These are phyloP conservation scores for Chalcis sispes DNA, from an alignment of 2,888 invertebrate species.

Conservation along the genomic window DNA sequence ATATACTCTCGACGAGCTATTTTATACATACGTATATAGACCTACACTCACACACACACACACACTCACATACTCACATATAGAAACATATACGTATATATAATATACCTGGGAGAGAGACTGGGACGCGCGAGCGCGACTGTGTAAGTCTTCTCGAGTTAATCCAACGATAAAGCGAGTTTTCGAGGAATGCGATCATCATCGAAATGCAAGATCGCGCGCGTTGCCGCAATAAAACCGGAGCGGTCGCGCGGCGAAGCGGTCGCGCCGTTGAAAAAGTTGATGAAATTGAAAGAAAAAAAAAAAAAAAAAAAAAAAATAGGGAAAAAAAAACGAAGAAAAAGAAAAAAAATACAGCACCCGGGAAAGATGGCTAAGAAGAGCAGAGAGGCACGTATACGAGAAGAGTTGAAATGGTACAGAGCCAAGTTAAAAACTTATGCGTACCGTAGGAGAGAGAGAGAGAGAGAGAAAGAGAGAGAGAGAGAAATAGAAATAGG, in stretches of 20 bases:
- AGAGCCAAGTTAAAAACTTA: no score
- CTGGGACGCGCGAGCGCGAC: no score
- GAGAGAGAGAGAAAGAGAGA: background rate
- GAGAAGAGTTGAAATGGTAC: no score
- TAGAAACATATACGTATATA: no score
- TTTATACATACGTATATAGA: no score
- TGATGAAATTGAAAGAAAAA: slow-evolving; percentile 1
- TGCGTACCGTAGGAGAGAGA: background rate
- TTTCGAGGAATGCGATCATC: slow-evolving; percentile 24
- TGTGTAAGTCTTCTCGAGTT: no score
- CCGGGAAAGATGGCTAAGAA: background rate
- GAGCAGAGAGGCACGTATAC: background rate
- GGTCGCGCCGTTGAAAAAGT: no score
- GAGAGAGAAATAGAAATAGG: background rate
- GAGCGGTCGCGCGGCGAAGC: background rate
- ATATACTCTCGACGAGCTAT: no score
- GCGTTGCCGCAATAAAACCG: slow-evolving; percentile 15
- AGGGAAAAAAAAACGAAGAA: background rate
- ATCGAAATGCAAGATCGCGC: background rate
- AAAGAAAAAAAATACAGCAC: background rate
- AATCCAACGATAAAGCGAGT: no score
- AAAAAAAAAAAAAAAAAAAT: slow-evolving; percentile 3
- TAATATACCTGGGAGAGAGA: no score
- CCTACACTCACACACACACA: no score
- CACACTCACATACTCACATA: no score